Evolutionary conservation across 2,797 vertebrate species (phyloP).

Genomic region (Poecilia picta): DNA sequence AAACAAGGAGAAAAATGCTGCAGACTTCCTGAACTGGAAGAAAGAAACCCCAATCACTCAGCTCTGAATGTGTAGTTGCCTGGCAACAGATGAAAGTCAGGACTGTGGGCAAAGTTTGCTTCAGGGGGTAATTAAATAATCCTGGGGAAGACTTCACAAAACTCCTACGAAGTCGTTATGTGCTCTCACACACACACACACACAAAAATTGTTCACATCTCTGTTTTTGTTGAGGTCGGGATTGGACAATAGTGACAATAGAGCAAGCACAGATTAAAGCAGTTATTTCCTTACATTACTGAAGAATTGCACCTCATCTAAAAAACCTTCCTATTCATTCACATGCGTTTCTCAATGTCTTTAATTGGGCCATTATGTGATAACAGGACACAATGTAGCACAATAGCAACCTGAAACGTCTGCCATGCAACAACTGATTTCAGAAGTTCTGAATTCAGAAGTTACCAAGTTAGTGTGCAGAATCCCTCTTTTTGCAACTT

Average conservation of each 20-base stretch:
- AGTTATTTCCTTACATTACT: not conserved
- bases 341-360: not conserved
- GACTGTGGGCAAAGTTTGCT: not conserved
- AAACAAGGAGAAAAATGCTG: not conserved
- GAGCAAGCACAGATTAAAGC: not conserved
- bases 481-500: not conserved
- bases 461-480: not conserved
- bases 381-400: not conserved
- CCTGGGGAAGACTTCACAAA: not conserved
- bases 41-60: not conserved
- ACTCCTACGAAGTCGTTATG: not conserved
- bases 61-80: conserved; percentile 23
- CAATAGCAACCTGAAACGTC: not conserved
- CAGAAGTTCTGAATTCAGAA: not conserved
- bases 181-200: not conserved
- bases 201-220: not conserved
- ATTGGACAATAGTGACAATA: too few species aligned
- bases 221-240: not conserved
- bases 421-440: not conserved
- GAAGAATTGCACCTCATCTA: not conserved
- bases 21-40: not conserved
- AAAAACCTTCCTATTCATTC: not conserved
- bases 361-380: not conserved
- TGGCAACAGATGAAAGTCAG: conserved; percentile 27
- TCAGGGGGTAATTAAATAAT: not conserved